Evolutionary conservation across 2,888 invertebrate genomes (phyloP).

Genomic region (Tinea semifulvella): DNA sequence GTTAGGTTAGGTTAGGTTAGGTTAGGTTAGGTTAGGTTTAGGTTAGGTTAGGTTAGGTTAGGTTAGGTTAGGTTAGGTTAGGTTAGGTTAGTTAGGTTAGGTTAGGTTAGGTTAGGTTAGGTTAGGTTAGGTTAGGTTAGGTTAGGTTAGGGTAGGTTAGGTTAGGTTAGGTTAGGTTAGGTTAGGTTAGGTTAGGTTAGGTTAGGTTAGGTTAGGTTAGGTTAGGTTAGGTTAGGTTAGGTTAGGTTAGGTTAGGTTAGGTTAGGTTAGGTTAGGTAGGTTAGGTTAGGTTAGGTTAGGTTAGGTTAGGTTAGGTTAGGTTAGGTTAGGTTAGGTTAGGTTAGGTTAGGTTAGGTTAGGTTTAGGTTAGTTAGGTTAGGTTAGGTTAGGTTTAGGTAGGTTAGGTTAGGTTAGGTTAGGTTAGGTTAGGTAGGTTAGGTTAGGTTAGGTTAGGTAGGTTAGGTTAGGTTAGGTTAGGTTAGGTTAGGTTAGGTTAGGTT

Average conservation of each 20-base stretch:
- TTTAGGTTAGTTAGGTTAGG: slow-evolving; percentile 19
- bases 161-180: slow-evolving; percentile 26
- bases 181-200: slow-evolving; percentile 26
- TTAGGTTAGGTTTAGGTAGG: slow-evolving; percentile 18
- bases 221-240: slow-evolving; percentile 13
- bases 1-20: slow-evolving; percentile 17
- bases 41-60: slow-evolving; percentile 24
- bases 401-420: slow-evolving; percentile 18
- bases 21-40: slow-evolving; percentile 15
- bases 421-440: slow-evolving; percentile 18
- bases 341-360: slow-evolving; percentile 19
- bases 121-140: slow-evolving; percentile 19
- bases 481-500: slow-evolving; percentile 19
- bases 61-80: slow-evolving; percentile 22
- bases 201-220: slow-evolving; percentile 24
- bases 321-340: slow-evolving; percentile 20
- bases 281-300: slow-evolving; percentile 19
- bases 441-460: slow-evolving; percentile 20
- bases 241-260: slow-evolving; percentile 25
- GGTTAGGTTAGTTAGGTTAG: slow-evolving; percentile 21
- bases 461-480: slow-evolving; percentile 17
- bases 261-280: slow-evolving; percentile 21
- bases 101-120: slow-evolving; percentile 22
- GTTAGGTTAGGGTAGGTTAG: slow-evolving; percentile 25
- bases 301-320: slow-evolving; percentile 20